Conservation (phyloP, 2,888 invertebrate species). For the Agonopterix subpropinquella region DNA sequence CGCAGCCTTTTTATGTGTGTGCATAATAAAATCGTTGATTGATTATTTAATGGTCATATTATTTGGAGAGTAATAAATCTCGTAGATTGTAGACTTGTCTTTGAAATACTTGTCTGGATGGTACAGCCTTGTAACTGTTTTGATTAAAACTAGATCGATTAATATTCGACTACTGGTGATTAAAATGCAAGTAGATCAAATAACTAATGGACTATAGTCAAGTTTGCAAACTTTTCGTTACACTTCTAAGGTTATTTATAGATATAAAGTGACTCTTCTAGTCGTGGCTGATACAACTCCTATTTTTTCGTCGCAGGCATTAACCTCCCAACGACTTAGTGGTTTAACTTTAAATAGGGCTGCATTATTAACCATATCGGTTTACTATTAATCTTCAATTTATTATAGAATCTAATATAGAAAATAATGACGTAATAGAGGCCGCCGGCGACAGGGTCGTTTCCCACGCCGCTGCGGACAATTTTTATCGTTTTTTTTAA, state of each 20-base stretch:
- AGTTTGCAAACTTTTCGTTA: no score
- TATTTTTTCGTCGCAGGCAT: constrained; percentile 2
- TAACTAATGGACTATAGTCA: no score
- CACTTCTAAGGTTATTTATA: no score
- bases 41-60: constrained; percentile 28
- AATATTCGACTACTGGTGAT: no score
- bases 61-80: no score
- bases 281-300: no score
- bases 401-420: constrained; percentile 72
- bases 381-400: constrained; percentile 71
- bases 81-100: no score
- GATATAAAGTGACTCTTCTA: no score
- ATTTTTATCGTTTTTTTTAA: constrained; percentile 55
- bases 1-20: constrained; percentile 32
- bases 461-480: constrained; percentile 70
- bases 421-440: constrained; percentile 74
- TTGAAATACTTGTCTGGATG: no score
- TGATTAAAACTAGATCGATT: no score
- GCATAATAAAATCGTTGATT: constrained; percentile 33
- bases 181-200: no score
- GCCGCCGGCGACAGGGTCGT: constrained; percentile 72
- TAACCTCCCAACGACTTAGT: constrained; percentile 1
- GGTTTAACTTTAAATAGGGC: not conserved
- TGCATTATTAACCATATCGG: constrained; percentile 39
- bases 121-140: no score